Percentiles rank a stretch among this genome's conserved stretches.
These are phyloP conservation scores for Eclectus roratus DNA, from an alignment of 2,113 vertebrate species.

Conservation along the genomic window DNA sequence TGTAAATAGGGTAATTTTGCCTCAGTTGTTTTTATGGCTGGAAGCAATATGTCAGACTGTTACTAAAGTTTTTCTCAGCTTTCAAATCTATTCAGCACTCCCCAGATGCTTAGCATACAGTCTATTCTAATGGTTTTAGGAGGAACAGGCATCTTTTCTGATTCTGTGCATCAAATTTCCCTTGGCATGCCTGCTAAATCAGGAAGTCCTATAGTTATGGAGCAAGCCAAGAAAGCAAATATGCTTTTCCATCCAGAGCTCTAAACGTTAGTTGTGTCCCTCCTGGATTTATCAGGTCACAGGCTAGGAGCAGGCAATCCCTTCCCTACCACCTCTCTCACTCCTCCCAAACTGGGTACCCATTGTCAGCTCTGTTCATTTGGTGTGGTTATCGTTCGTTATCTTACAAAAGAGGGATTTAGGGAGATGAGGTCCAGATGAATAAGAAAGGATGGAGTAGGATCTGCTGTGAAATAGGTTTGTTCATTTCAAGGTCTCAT, in stretches of 20 bases:
- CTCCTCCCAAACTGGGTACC: background rate
- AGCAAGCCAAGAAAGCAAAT: background rate
- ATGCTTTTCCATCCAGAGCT: background rate
- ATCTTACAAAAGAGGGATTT: background rate
- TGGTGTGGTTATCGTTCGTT: background rate
- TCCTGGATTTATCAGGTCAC: background rate
- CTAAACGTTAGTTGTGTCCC: background rate
- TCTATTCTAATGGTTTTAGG: background rate
- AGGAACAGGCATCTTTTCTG: background rate
- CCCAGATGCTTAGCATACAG: background rate
- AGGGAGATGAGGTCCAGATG: background rate
- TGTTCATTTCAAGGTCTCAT: background rate
- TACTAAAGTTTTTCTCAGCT: background rate
- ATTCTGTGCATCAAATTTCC: background rate
- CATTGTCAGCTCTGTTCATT: background rate
- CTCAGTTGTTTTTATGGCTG: background rate
- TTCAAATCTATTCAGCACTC: background rate
- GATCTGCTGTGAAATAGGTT: background rate
- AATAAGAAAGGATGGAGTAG: background rate
- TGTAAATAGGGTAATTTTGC: background rate
- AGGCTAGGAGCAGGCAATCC: rapidly evolving
- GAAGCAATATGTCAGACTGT: background rate
- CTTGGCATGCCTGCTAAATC: background rate
- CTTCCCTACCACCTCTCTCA: background rate
- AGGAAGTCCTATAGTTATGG: background rate